Conservation (phyloP, 2,113 vertebrate genomes). For the Paraplagusia blochii region DNA sequence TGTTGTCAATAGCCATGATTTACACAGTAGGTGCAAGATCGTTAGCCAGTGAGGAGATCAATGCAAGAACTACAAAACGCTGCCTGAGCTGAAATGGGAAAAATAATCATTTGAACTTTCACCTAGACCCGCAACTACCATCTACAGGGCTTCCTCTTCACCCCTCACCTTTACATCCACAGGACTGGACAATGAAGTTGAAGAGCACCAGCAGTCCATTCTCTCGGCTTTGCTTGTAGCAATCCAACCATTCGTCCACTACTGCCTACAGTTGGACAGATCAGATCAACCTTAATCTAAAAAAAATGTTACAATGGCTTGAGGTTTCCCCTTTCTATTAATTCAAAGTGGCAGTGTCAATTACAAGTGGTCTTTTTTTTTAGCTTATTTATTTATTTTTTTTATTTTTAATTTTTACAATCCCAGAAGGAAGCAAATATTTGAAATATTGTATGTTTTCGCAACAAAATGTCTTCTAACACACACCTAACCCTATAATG, state of each 20-base stretch:
- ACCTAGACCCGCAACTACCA: slow-evolving; percentile 18
- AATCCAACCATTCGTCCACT: slow-evolving; percentile 88
- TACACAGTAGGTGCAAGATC: slow-evolving; percentile 13
- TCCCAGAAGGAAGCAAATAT: too few relatives aligned
- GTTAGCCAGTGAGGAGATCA: slow-evolving; percentile 33
- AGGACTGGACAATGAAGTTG: slow-evolving; percentile 85
- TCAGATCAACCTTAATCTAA: slow-evolving; percentile 2
- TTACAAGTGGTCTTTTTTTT: too few relatives aligned
- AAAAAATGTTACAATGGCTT: too few relatives aligned
- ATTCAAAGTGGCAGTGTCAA: too few relatives aligned
- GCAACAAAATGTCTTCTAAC: too few relatives aligned
- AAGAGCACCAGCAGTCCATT: slow-evolving; percentile 80
- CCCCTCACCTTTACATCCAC: slow-evolving; percentile 85
- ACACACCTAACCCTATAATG: too few relatives aligned
- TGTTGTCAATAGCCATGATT: slow-evolving; percentile 8
- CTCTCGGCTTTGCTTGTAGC: slow-evolving; percentile 80
- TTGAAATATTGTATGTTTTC: too few relatives aligned
- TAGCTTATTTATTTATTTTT: too few relatives aligned
- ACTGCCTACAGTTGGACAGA: slow-evolving; percentile 71
- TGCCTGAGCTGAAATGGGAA: slow-evolving; percentile 30
- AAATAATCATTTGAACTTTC: slow-evolving; percentile 51
- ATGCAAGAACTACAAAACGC: slow-evolving; percentile 34
- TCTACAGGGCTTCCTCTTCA: slow-evolving; percentile 28
- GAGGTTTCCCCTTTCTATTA: too few relatives aligned
- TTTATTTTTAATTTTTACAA: too few relatives aligned